A percentile compares a stretch with the other conserved stretches of the same genome.
Evolutionary conservation across 2,888 invertebrate genomes (phyloP).

Genomic region (Ctena decussata): DNA sequence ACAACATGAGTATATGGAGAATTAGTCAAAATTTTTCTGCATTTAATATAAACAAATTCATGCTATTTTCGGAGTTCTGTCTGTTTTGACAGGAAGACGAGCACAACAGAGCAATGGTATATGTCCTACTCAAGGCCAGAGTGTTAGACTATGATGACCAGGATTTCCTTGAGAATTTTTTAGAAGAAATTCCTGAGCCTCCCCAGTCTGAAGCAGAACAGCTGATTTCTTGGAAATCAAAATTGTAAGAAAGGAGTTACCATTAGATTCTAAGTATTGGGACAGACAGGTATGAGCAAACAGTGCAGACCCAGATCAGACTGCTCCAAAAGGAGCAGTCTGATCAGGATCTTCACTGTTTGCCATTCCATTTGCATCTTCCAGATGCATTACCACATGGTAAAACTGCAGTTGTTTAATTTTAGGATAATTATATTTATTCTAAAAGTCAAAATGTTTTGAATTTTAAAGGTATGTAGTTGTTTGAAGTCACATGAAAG

Average conservation of each 20-base stretch:
- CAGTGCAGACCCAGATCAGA: background rate
- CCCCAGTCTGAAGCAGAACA: background rate
- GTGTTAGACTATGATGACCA: background rate
- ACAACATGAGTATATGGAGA: no score
- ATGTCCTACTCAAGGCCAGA: background rate
- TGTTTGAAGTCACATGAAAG: no score
- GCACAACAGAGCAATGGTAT: background rate
- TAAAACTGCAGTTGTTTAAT: no score
- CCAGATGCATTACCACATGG: no score
- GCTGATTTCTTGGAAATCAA: background rate
- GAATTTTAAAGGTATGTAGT: no score
- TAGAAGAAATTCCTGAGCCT: background rate
- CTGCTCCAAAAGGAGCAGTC: background rate
- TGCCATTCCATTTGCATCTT: no score
- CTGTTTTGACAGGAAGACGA: background rate
- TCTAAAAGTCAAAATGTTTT: no score
- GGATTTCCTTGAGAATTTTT: background rate
- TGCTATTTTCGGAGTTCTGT: background rate
- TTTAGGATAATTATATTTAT: no score
- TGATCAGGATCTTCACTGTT: no score
- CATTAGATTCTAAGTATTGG: background rate
- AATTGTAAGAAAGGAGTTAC: background rate
- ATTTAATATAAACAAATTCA: background rate
- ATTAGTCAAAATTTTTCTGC: no score
- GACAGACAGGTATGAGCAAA: background rate